Conservation (phyloP, 2,797 vertebrate genomes). For the Selene dorsalis region DNA sequence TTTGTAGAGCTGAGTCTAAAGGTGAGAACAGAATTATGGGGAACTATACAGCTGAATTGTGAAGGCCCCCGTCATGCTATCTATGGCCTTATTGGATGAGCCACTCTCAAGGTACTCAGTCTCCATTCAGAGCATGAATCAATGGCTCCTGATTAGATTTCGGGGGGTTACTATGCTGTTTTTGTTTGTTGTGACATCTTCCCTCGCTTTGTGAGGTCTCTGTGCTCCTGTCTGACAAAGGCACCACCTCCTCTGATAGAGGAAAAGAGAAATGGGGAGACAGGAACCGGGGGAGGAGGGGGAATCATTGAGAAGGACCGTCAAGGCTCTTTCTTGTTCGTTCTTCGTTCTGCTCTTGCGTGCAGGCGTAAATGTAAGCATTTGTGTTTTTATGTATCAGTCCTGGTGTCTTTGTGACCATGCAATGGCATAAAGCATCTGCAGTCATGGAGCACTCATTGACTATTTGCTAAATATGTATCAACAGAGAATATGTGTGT, state of each 20-base stretch:
- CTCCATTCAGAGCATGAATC: constrained; percentile 83
- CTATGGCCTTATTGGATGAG: constrained; percentile 79
- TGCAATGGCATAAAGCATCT: constrained; percentile 25
- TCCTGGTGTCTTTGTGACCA: constrained; percentile 22
- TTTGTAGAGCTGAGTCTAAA: constrained; percentile 70
- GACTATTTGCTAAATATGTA: constrained; percentile 42
- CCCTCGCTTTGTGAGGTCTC: constrained; percentile 80
- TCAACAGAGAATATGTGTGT: constrained; percentile 31
- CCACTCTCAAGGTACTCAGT: constrained; percentile 80
- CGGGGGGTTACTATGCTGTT: constrained; percentile 80
- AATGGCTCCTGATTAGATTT: constrained; percentile 84
- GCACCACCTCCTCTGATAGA: constrained; percentile 74
- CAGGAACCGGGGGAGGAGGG: constrained; percentile 74
- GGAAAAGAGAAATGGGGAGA: constrained; percentile 69
- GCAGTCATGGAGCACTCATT: constrained; percentile 16
- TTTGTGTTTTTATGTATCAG: constrained; percentile 39
- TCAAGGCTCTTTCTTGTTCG: constrained; percentile 69
- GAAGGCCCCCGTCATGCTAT: constrained; percentile 72
- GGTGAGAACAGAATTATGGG: constrained; percentile 73
- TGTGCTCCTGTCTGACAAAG: constrained; percentile 79
- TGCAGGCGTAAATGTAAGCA: constrained; percentile 42
- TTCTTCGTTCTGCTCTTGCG: constrained; percentile 27
- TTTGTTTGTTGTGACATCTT: constrained; percentile 86
- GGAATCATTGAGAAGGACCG: constrained; percentile 63
- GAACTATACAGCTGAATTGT: constrained; percentile 68